A percentile compares a stretch with the other conserved stretches of the same genome.
phyloP scores from a whole-genome alignment of 2,113 vertebrate genomes.

The Lasiurus cinereus region DNA sequence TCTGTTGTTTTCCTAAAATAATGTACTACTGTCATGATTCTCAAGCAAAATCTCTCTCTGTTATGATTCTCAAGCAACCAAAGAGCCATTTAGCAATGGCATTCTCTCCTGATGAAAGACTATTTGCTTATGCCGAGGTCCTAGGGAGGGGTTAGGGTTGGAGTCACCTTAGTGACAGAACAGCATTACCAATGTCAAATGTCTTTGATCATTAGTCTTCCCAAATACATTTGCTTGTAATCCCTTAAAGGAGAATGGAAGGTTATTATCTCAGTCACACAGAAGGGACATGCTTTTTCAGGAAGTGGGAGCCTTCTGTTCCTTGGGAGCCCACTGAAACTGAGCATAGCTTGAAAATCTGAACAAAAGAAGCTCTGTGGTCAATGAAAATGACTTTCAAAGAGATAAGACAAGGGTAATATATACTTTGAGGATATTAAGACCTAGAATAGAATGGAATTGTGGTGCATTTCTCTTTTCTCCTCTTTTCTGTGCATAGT shows the following conservation, averaged over 20 bases:
- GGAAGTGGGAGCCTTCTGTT: constrained; percentile 42
- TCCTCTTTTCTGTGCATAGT: constrained; percentile 19
- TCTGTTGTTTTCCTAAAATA: constrained; percentile 38
- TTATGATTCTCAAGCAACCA: background rate
- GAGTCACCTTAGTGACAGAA: background rate
- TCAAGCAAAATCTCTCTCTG: background rate
- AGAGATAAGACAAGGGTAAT: constrained; percentile 65
- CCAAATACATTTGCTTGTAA: background rate
- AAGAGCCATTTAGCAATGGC: background rate
- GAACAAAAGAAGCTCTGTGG: constrained; percentile 59
- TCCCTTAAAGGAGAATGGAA: background rate
- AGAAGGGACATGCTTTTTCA: constrained; percentile 7
- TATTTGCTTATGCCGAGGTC: background rate
- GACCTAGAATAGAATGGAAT: background rate
- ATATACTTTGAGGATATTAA: constrained; percentile 31
- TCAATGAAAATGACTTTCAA: constrained; percentile 65
- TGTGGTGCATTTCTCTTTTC: constrained; percentile 23
- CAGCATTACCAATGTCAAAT: background rate
- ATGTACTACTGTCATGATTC: constrained; percentile 13
- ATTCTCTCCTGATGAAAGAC: constrained; percentile 11
- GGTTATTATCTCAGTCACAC: background rate
- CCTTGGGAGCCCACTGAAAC: constrained; percentile 62
- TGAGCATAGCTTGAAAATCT: constrained; percentile 61
- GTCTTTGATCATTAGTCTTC: background rate
- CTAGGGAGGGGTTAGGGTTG: accelerated